Conservation (phyloP, 2,113 vertebrate species). For the Pogonocichla stellata region DNA sequence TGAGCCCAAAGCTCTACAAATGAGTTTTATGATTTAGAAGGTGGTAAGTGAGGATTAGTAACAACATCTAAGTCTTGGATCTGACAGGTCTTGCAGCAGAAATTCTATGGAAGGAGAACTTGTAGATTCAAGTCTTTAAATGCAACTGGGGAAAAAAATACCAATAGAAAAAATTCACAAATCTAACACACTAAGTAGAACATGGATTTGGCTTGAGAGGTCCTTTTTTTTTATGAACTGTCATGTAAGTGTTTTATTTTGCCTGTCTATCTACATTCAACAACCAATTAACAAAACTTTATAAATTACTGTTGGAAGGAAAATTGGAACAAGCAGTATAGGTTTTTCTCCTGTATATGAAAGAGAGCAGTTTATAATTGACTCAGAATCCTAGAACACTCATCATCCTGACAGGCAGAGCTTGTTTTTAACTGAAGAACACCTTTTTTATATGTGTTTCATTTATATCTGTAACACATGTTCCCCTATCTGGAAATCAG, state of each 20-base stretch:
- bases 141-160: not conserved
- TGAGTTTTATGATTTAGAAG: not conserved
- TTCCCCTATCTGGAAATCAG: conserved; percentile 41
- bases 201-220: not conserved
- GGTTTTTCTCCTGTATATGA: not conserved
- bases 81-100: not conserved
- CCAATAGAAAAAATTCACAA: not conserved
- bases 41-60: not conserved
- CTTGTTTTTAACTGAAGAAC: conserved; percentile 51
- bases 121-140: not conserved
- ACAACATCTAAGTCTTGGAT: not conserved
- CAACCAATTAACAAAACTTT: conserved; percentile 24
- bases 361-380: conserved; percentile 32
- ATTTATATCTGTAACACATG: conserved; percentile 46
- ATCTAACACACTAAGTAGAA: not conserved
- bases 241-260: not conserved
- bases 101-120: not conserved
- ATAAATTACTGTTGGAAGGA: not conserved
- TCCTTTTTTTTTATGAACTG: not conserved
- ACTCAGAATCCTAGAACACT: conserved; percentile 35
- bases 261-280: not conserved
- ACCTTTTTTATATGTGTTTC: conserved; percentile 31
- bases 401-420: conserved; percentile 50
- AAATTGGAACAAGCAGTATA: conserved; percentile 7
- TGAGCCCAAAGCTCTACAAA: not conserved